These are phyloP conservation scores for Myopa tessellatipennis DNA, from an alignment of 2,888 invertebrate genomes.

Conservation along the genomic window DNA sequence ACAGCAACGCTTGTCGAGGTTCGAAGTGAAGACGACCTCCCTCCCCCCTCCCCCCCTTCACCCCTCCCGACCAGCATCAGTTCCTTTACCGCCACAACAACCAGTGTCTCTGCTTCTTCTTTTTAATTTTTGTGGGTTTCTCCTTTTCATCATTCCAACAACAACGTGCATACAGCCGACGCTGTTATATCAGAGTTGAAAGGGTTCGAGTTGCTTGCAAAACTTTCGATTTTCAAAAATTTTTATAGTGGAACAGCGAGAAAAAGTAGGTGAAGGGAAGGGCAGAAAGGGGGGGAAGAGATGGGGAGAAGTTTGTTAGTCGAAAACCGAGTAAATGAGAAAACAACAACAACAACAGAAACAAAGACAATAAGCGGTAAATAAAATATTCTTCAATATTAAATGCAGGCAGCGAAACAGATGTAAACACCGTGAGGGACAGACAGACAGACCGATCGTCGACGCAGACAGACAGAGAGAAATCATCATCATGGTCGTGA, in stretches of 20 bases:
- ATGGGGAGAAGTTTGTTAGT: background rate
- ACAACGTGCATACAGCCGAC: background rate
- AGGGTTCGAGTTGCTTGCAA: background rate
- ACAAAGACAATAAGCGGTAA: background rate
- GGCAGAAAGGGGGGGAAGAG: background rate
- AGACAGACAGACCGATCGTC: too few relatives aligned
- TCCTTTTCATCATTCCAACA: background rate
- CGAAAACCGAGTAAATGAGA: background rate
- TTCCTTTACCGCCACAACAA: background rate
- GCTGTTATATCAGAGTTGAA: background rate
- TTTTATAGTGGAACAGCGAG: background rate
- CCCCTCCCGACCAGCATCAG: slow-evolving; percentile 1
- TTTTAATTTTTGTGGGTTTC: background rate
- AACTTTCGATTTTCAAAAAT: slow-evolving; percentile 16
- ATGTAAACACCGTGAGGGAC: too few relatives aligned
- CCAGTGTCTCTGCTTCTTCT: background rate
- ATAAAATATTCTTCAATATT: too few relatives aligned
- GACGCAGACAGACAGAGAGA: too few relatives aligned
- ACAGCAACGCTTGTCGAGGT: background rate
- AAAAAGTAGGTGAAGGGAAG: background rate
- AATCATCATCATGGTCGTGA: too few relatives aligned
- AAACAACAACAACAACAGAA: background rate
- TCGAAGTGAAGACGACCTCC: too few relatives aligned
- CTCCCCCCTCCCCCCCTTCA: too few relatives aligned
- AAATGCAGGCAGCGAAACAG: too few relatives aligned